Evolutionary conservation across 2,888 invertebrate genomes (phyloP), one percentile per base, ranked within the genome.

Genomic region (Litoditis marina): DNA sequence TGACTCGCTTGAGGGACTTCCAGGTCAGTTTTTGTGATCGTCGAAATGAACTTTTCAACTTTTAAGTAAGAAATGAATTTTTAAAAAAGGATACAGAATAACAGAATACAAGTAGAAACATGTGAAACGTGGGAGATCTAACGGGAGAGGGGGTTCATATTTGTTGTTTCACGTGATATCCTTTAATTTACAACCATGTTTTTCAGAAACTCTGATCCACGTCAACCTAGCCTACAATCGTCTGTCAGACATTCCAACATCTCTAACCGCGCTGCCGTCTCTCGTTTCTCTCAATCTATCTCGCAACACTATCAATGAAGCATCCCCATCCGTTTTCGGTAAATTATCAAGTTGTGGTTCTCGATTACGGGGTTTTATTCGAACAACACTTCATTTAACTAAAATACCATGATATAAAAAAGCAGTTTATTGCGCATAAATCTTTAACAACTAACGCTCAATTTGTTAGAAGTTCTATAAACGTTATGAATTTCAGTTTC

Each of bases 281-380:
- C 64, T 80, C 11, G 70, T 78, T 8, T 69, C 70, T 22, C 54
- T 81, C 19, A 81, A 80, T 65, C 56, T 81, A 7, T 73, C 71
- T 6, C 54, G 57, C 22, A 80, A 80, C 55, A 11, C 31, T 8
- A 68, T 79, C 32, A 68, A 67, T 6, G 49, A 53, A 11, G 44
- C 54, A 2, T 68, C 70, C 50, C 60, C 66, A 22, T 58, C 67
- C n/a, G 54, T 56, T 36, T 50, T 71, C 22, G 63, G 67, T 70
- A n/a, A n/a, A n/a, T n/a, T n/a, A n/a, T n/a, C n/a, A n/a, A n/a
- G n/a, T n/a, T n/a, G n/a, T n/a, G n/a, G n/a, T n/a, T n/a, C n/a
- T n/a, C n/a, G n/a, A n/a, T n/a, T n/a, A n/a, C n/a, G n/a, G n/a
- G n/a, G n/a, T n/a, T n/a, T n/a, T n/a, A n/a, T n/a, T n/a, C n/a